phyloP scores from a whole-genome alignment of 1,140 invertebrate species.

The Neodiprion fabricii region DNA sequence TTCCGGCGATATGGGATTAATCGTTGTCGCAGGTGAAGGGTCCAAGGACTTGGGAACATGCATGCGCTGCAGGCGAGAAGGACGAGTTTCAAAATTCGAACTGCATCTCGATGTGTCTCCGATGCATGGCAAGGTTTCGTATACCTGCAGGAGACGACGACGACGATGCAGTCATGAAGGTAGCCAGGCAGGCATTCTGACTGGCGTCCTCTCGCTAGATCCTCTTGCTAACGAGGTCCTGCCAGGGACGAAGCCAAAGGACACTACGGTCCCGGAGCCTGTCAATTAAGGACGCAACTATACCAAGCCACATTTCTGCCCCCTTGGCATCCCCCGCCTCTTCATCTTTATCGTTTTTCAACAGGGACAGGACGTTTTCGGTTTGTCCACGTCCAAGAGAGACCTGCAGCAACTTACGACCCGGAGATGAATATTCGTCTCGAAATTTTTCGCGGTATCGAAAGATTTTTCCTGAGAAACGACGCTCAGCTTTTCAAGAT shows the following conservation, averaged over 20 bases:
- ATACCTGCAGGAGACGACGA: conserved; percentile 32
- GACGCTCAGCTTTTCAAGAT: too few species aligned
- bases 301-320: conserved; percentile 57
- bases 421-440: too few species aligned
- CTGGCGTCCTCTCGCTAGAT: conserved; percentile 43
- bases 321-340: conserved; percentile 10
- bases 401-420: too few species aligned
- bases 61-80: not conserved
- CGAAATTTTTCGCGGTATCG: too few species aligned
- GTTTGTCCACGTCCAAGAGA: conserved; percentile 12
- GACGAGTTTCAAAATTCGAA: not conserved
- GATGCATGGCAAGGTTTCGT: conserved; percentile 18
- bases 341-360: conserved; percentile 23
- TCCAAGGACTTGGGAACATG: too few species aligned
- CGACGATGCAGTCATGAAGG: too few species aligned
- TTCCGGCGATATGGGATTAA: too few species aligned
- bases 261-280: conserved; percentile 42
- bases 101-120: not conserved
- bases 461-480: too few species aligned
- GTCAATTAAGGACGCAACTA: conserved; percentile 62
- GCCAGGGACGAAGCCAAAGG: conserved; percentile 48
- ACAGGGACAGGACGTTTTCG: conserved; percentile 27
- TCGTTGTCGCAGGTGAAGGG: too few species aligned
- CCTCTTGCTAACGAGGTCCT: conserved; percentile 58
- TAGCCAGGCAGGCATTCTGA: conserved; percentile 49